A percentile compares a stretch with the other conserved stretches of the same genome.
Evolutionary conservation across 1,140 invertebrate genomes (phyloP).

Genomic region (Plectrocnemia conspersa): DNA sequence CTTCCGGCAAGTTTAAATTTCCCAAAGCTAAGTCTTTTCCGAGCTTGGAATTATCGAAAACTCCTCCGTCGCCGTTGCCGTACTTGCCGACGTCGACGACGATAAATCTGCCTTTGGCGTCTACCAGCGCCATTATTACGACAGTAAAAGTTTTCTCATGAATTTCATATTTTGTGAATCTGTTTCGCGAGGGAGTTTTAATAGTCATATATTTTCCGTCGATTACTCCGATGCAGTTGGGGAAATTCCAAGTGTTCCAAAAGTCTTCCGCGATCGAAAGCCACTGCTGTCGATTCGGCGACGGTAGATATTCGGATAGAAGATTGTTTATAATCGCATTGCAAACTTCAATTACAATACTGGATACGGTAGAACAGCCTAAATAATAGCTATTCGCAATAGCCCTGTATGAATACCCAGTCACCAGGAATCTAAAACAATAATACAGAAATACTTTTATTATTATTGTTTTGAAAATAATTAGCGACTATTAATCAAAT

Average conservation of each 20-base stretch:
- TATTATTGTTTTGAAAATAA: neutral
- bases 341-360: neutral
- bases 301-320: neutral
- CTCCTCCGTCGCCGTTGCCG: neutral
- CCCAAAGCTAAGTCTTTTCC: neutral
- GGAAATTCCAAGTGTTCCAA: slow-evolving; percentile 40
- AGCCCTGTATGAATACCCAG: neutral
- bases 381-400: neutral
- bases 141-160: slow-evolving; percentile 37
- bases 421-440: neutral
- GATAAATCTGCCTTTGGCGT: slow-evolving; percentile 43
- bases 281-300: slow-evolving; percentile 34
- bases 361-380: neutral
- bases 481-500: too few relatives aligned
- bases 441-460: neutral
- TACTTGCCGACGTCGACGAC: slow-evolving; percentile 33
- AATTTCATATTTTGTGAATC: slow-evolving; percentile 46
- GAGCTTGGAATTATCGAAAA: neutral
- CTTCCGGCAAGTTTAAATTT: neutral
- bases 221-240: slow-evolving; percentile 40
- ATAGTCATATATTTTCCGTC: slow-evolving; percentile 31
- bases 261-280: slow-evolving; percentile 36
- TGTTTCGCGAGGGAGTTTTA: neutral
- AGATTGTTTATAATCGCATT: neutral
- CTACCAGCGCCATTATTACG: slow-evolving; percentile 42